A percentile compares a stretch with the other conserved stretches of the same genome.
Evolutionary conservation across 2,888 invertebrate genomes (phyloP).

Genomic region (Epirrhoe tristata): DNA sequence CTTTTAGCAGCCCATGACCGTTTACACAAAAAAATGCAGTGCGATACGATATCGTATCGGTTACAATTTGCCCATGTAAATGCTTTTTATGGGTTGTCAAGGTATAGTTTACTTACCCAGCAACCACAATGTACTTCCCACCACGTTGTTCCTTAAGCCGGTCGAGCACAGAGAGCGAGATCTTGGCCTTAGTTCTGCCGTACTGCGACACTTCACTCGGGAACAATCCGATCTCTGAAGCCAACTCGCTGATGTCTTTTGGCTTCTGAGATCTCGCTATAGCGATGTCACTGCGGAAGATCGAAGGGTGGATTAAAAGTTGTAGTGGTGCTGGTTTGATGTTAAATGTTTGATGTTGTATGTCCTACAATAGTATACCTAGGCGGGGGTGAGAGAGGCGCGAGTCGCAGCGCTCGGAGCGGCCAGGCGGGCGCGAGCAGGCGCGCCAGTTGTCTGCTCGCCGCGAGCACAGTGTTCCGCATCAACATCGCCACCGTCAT

Average conservation of each 20-base stretch:
- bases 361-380: no score
- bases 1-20: no score
- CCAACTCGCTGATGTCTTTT: conserved; percentile 91
- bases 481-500: conserved; percentile 99
- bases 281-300: conserved; percentile 90
- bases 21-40: no score
- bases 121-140: conserved; percentile 98
- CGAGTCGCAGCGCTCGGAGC: conserved; percentile 88
- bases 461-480: conserved; percentile 96
- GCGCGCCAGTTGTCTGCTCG: conserved; percentile 86
- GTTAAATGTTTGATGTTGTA: no score
- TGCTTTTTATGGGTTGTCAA: no score
- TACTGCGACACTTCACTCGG: conserved; percentile 94
- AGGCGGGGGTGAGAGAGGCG: conserved; percentile 91
- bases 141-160: conserved; percentile 88
- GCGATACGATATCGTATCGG: no score
- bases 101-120: conserved; percentile 88
- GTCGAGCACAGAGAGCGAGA: conserved; percentile 92
- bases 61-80: no score
- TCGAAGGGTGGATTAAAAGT: neutral
- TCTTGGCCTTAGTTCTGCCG: conserved; percentile 97
- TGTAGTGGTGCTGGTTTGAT: no score
- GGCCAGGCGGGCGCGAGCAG: conserved; percentile 89
- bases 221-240: conserved; percentile 93
- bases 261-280: conserved; percentile 96